Conservation (phyloP, 2,888 invertebrate genomes). For the Tubulanus polymorphus region DNA sequence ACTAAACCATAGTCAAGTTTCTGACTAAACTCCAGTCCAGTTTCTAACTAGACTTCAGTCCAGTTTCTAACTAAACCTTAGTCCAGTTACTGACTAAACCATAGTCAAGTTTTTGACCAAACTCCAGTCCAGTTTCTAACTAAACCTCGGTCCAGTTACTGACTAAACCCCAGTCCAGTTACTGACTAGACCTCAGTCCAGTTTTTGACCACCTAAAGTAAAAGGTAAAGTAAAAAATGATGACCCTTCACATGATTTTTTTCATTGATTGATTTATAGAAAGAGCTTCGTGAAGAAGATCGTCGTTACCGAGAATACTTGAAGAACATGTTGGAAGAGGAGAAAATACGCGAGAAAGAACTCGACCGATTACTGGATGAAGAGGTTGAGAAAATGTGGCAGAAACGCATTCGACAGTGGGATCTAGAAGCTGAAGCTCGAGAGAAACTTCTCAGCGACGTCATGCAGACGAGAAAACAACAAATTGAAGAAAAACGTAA, state of each 20-base stretch:
- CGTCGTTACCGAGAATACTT: conserved; percentile 46
- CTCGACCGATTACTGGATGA: conserved; percentile 43
- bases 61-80: too few relatives aligned
- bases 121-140: too few relatives aligned
- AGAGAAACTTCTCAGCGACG: conserved; percentile 44
- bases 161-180: too few relatives aligned
- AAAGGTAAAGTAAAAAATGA: neutral
- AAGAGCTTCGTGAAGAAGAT: conserved; percentile 48
- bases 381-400: conserved; percentile 51
- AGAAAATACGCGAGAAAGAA: conserved; percentile 39
- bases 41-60: too few relatives aligned
- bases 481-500: conserved; percentile 49
- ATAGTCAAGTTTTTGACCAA: too few relatives aligned
- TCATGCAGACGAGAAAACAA: conserved; percentile 35
- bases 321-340: conserved; percentile 40
- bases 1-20: too few relatives aligned
- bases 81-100: too few relatives aligned
- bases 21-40: too few relatives aligned
- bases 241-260: too few relatives aligned
- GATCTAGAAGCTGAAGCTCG: conserved; percentile 42
- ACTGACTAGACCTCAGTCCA: too few relatives aligned
- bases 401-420: conserved; percentile 49
- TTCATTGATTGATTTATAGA: conserved; percentile 33
- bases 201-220: too few relatives aligned
- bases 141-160: too few relatives aligned